Conservation (phyloP, 2,888 invertebrate species). For the Pristionchus exspectatus region DNA sequence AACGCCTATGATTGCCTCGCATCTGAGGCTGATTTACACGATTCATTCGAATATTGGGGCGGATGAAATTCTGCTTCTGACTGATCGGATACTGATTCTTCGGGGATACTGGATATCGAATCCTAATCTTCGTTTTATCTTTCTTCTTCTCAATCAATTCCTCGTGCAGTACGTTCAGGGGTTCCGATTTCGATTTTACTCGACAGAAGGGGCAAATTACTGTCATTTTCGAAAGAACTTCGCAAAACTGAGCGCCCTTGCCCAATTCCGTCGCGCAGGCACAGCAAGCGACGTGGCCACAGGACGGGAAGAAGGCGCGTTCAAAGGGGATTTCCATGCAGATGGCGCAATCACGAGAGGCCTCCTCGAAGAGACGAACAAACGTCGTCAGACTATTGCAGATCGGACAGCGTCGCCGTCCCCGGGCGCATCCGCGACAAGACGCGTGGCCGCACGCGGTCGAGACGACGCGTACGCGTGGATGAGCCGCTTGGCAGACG, state of each 20-base stretch:
- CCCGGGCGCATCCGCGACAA: background rate
- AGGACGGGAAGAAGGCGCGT: background rate
- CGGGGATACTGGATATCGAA: no score
- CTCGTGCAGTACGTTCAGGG: background rate
- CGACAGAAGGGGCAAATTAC: background rate
- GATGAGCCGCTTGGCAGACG: background rate
- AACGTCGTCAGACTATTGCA: background rate
- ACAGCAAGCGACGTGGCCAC: background rate
- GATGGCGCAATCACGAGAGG: background rate
- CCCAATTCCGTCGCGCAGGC: background rate
- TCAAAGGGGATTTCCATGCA: background rate
- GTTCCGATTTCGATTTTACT: background rate
- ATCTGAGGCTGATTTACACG: no score
- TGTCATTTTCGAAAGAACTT: background rate
- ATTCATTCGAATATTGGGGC: no score
- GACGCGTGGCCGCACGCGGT: background rate
- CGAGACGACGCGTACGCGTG: background rate
- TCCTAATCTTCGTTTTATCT: no score
- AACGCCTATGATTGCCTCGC: no score
- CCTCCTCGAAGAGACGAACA: background rate
- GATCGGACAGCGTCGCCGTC: background rate
- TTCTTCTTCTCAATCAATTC: background rate
- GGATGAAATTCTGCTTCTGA: no score
- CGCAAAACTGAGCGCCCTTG: background rate
- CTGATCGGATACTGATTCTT: no score